phyloP scores from a whole-genome alignment of 2,888 invertebrate species.

The Nomada fabriciana region DNA sequence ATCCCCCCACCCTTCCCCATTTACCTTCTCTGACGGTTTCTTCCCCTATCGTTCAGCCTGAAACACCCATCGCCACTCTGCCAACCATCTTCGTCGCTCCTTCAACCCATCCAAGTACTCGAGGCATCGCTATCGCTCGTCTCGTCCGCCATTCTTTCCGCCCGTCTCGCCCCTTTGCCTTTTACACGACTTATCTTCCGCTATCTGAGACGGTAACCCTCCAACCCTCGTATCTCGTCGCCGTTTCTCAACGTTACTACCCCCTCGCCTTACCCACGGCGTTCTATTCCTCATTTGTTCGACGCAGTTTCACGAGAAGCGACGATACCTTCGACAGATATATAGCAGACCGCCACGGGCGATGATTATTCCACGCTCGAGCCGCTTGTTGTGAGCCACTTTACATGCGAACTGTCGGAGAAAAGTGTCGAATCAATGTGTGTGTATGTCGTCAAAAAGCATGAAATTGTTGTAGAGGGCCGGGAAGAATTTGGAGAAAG shows the following conservation, averaged over 20 bases:
- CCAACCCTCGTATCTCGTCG: constrained; percentile 40
- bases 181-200: constrained; percentile 74
- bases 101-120: constrained; percentile 15
- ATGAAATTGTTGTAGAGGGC: too few relatives aligned
- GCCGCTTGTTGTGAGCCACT: constrained; percentile 12
- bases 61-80: constrained; percentile 39
- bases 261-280: neutral
- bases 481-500: too few relatives aligned
- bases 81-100: constrained; percentile 46
- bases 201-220: constrained; percentile 69
- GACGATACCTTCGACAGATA: constrained; percentile 59
- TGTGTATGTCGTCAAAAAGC: too few relatives aligned
- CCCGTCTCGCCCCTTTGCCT: constrained; percentile 50
- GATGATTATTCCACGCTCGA: constrained; percentile 72
- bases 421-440: too few relatives aligned
- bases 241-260: constrained; percentile 41
- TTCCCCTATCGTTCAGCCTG: constrained; percentile 28
- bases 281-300: constrained; percentile 66
- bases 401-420: neutral
- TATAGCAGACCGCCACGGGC: constrained; percentile 49
- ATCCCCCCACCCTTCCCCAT: constrained; percentile 15
- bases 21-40: neutral
- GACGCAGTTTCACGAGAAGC: constrained; percentile 47
- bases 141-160: neutral
- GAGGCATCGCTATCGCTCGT: constrained; percentile 58